These are phyloP conservation scores for Cotesia glomerata DNA, from an alignment of 1,140 invertebrate genomes.

Conservation along the genomic window DNA sequence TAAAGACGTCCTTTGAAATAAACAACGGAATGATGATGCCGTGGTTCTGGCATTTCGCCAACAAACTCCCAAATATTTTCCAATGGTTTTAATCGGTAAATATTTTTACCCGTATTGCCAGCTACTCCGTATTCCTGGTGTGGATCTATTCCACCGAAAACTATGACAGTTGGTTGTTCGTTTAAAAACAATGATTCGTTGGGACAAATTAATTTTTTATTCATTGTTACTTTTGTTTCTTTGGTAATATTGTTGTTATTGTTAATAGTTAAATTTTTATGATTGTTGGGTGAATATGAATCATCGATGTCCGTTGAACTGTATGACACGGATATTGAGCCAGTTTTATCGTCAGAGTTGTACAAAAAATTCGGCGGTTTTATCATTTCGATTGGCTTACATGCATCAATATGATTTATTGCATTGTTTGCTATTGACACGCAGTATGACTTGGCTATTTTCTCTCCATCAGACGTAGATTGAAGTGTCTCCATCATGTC, in stretches of 20 bases:
- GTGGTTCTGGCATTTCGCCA: slow-evolving; percentile 66
- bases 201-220: neutral
- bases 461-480: slow-evolving; percentile 14
- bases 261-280: neutral
- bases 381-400: slow-evolving; percentile 30
- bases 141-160: slow-evolving; percentile 69
- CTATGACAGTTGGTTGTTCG: slow-evolving; percentile 65
- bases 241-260: neutral
- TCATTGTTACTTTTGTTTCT: neutral
- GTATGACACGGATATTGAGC: slow-evolving; percentile 28
- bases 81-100: slow-evolving; percentile 64
- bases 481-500: slow-evolving; percentile 10
- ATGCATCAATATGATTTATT: slow-evolving; percentile 7
- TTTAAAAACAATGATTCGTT: slow-evolving; percentile 64
- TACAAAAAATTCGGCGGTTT: slow-evolving; percentile 27
- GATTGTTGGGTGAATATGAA: slow-evolving; percentile 27
- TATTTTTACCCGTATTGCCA: slow-evolving; percentile 66
- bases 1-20: slow-evolving; percentile 67
- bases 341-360: slow-evolving; percentile 29
- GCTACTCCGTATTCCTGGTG: slow-evolving; percentile 60
- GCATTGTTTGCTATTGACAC: slow-evolving; percentile 1
- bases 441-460: slow-evolving; percentile 3
- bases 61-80: slow-evolving; percentile 67
- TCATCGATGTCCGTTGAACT: slow-evolving; percentile 32
- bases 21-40: slow-evolving; percentile 67